Evolutionary conservation across 2,888 invertebrate species (phyloP), one percentile per base, ranked within the genome.

Genomic region (Tigriopus californicus): DNA sequence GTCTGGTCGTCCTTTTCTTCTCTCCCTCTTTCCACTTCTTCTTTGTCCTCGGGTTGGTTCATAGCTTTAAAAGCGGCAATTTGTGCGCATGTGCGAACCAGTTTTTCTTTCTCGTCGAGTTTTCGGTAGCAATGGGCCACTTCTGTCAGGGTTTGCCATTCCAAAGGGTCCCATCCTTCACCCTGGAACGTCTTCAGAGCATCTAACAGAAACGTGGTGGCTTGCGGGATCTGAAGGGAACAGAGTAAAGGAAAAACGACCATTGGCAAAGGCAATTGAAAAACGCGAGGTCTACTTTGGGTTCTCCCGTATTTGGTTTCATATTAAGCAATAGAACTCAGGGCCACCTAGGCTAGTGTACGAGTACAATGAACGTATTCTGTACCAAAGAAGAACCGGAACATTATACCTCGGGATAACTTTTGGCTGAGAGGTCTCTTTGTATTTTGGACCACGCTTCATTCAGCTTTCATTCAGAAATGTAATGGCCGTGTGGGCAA

Each of bases 181-280:
- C 83, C 81, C 67, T 83, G 82, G 66, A 88, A 86, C 4, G 87
- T 88, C 58, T 87, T 80, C 25, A 92, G 72, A 0, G 89, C 82
- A 68, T 92, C 92, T 56, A 80, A 79, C 1, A 94, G 77, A 70
- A 92, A 94, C 0, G 85, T 84, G 4, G 88, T 85, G 0, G 94
- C 87, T 70, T 91, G 91, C 64, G 86, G 81, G 0, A 85, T 83
- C 69, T 63, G 62, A 24, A 33, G 12, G 6, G 25, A 24, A 8
- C 33, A 33, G 4, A 11, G n/a, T 20, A n/a, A 51, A n/a, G n/a
- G n/a, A n/a, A n/a, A 51, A 15, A 46, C 46, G 20, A 5, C 15
- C 46, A 46, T 18, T 18, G 5, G 20, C 46, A 46, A 46, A 46
- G 15, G 20, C 46, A 46, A 46, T 18, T 46, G 20, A 15, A 46